Evolutionary conservation across 2,888 invertebrate species (phyloP).

Genomic region (Eristalis intricaria): DNA sequence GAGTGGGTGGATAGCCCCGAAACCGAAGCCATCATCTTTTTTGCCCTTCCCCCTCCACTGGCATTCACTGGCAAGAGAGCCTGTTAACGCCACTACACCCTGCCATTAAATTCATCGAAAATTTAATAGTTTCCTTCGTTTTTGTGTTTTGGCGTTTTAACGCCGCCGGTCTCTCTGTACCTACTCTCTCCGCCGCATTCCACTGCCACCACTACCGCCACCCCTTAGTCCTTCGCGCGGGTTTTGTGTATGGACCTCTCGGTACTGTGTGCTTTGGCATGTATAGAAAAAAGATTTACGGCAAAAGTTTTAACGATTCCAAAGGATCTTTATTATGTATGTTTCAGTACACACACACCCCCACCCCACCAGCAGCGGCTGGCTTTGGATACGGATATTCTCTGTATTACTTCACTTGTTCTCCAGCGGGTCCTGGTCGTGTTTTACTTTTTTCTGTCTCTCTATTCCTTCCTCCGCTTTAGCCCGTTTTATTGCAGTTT

Average conservation of each 20-base stretch:
- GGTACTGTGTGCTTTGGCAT: conserved; percentile 55
- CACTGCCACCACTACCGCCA: not conserved
- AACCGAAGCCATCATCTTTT: conserved; percentile 16
- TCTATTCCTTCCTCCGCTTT: conserved; percentile 8
- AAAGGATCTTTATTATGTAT: conserved; percentile 68
- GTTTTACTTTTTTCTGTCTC: conserved; percentile 15
- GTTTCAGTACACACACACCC: conserved; percentile 53
- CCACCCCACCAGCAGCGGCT: conserved; percentile 21
- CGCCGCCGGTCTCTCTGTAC: conserved; percentile 27
- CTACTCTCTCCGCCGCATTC: too few relatives aligned
- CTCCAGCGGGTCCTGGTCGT: conserved; percentile 18
- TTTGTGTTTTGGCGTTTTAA: conserved; percentile 69
- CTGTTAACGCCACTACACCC: conserved; percentile 68
- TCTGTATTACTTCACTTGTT: conserved; percentile 69
- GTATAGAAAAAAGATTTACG: conserved; percentile 72
- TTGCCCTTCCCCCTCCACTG: not conserved
- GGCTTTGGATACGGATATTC: conserved; percentile 42
- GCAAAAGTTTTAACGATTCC: conserved; percentile 71
- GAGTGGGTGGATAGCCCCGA: conserved; percentile 29
- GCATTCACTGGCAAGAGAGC: not conserved
- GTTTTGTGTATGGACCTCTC: conserved; percentile 51
- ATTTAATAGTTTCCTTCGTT: conserved; percentile 70
- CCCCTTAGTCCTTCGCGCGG: conserved; percentile 23
- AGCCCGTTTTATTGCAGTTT: conserved; percentile 65
- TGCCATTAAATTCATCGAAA: conserved; percentile 72